Conservation (phyloP, 1,140 invertebrate genomes). For the Megalopta genalis region DNA sequence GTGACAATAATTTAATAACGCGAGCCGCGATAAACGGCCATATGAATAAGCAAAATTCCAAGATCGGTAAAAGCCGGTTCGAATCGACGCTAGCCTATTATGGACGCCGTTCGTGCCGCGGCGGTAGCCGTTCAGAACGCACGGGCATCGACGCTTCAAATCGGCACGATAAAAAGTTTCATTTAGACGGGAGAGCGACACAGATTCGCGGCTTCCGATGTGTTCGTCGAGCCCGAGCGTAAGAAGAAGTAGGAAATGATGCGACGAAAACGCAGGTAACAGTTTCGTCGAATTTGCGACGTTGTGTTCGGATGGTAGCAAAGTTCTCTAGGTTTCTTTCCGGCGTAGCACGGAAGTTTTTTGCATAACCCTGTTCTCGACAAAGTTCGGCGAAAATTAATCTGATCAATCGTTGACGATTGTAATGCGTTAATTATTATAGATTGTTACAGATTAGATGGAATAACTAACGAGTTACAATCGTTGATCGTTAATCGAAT, state of each 20-base stretch:
- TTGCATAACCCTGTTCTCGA: too few relatives aligned
- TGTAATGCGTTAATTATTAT: too few relatives aligned
- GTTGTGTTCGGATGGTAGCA: too few relatives aligned
- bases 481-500: too few relatives aligned
- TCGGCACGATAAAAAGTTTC: background rate
- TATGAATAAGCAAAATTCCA: background rate
- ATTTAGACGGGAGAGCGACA: background rate
- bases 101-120: background rate
- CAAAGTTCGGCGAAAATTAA: too few relatives aligned
- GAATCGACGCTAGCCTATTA: background rate
- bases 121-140: background rate
- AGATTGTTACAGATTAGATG: too few relatives aligned
- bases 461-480: too few relatives aligned
- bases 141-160: background rate
- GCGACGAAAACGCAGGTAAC: background rate
- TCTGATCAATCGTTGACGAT: too few relatives aligned
- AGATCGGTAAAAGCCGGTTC: background rate
- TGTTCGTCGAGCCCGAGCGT: background rate
- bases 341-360: too few relatives aligned
- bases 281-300: background rate
- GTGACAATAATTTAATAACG: constrained; percentile 4
- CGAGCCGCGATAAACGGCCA: background rate
- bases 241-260: background rate
- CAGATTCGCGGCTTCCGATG: too few relatives aligned
- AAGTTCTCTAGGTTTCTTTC: too few relatives aligned